Base-by-base conservation (phyloP, 2,113 vertebrate species). In the Porphyrio hochstetteri region DNA sequence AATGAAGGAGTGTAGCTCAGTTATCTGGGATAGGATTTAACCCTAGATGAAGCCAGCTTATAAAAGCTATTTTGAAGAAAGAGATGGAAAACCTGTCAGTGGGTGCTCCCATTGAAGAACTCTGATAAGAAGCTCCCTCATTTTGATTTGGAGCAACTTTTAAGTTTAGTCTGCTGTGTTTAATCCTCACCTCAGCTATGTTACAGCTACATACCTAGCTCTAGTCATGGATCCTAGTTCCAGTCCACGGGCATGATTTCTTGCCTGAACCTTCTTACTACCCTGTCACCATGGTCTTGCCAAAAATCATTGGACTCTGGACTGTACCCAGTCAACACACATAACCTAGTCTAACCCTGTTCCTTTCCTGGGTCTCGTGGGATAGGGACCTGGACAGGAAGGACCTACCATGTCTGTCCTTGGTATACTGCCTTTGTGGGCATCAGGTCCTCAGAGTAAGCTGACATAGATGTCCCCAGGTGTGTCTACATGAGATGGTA, bases 261-360 rank as follows among this genome's bases (percentile, higher is more conserved):
- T 79, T 72, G 4, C 18, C 44, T 70, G 33, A 64, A 61, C 38
- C 2, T 85, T 48, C 28, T 2, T 23, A 35, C 17, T 80, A 18
- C 14, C 4, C 19, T 42, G 5, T n/a, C 36, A 63, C 14, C 7
- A 48, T 0, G 1, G 16, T 21, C 31, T n/a, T 71, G 7, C 8
- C 28, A 82, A 75, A 38, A 52, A 29, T 33, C 28, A 8, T 11
- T 71, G 52, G 8, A 21, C 2, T 61, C 18, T 35, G 50, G 33
- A 16, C 4, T 65, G 13, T 7, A 13, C 3, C 5, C 44, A 14
- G 3, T 72, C 24, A 53, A 18, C 24, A 63, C 0, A 2, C 5
- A 1, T 14, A 67, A 14, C 5, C 7, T 11, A 64, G 5, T n/a
- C 11, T 11, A 75, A 4, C 13, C 13, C 33, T 44, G 11, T 3